Evolutionary conservation across 2,797 vertebrate species (phyloP).

Genomic region (Ceryle rudis): DNA sequence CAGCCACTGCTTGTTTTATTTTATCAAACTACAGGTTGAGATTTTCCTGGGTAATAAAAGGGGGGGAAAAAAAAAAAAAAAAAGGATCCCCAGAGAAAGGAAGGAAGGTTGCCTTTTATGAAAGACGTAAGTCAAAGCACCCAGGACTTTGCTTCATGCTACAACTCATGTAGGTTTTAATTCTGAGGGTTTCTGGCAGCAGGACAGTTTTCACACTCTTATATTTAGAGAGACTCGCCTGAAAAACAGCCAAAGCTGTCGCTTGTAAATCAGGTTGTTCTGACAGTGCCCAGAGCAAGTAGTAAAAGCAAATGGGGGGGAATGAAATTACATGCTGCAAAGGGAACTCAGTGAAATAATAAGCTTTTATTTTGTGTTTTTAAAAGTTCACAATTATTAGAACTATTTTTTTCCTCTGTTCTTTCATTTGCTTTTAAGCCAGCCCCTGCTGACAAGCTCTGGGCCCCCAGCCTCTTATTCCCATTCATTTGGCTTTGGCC

Average conservation of each 20-base stretch:
- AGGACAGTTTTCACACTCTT: slow-evolving; percentile 52
- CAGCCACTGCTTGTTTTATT: neutral
- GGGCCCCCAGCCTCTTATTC: neutral
- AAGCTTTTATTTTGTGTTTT: slow-evolving; percentile 1
- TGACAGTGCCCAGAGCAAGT: slow-evolving; percentile 19
- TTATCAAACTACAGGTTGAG: neutral
- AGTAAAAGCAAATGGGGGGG: slow-evolving; percentile 38
- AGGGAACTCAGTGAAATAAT: neutral
- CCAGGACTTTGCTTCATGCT: neutral
- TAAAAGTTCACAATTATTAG: neutral
- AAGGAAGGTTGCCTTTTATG: neutral
- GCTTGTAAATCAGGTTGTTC: slow-evolving; percentile 47
- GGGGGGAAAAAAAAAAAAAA: neutral
- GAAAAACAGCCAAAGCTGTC: slow-evolving; percentile 41
- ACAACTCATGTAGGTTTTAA: neutral
- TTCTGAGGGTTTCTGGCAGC: neutral
- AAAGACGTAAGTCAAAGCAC: neutral
- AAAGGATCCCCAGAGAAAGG: neutral
- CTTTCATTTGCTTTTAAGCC: neutral
- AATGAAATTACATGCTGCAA: slow-evolving; percentile 41
- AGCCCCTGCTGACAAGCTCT: neutral
- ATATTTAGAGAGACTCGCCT: slow-evolving; percentile 37
- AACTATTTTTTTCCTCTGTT: neutral
- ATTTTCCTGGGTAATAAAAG: neutral
- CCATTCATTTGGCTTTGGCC: neutral